These are phyloP conservation scores for Phalera bucephala DNA, from an alignment of 2,888 invertebrate genomes.

Conservation along the genomic window DNA sequence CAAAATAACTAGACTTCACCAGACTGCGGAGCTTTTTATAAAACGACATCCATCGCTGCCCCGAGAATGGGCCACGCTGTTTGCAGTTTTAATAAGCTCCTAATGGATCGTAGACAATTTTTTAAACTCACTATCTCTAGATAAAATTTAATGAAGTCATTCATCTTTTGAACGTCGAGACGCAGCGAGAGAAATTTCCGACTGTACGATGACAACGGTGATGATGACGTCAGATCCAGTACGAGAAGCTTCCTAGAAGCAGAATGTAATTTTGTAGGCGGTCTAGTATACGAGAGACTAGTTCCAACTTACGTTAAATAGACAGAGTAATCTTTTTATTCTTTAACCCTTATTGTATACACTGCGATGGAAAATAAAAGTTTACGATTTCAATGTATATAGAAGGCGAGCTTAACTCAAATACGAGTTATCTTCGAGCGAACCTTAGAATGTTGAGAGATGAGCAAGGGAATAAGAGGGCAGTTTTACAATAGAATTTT, in stretches of 20 bases:
- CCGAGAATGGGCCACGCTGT: constrained; percentile 17
- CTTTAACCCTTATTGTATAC: too few species aligned
- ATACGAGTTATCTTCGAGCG: too few species aligned
- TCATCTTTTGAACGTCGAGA: constrained; percentile 5
- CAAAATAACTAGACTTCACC: constrained; percentile 35
- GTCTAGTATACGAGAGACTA: constrained; percentile 6
- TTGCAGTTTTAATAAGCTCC: constrained; percentile 39
- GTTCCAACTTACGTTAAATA: too few species aligned
- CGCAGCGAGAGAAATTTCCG: not conserved
- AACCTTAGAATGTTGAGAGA: too few species aligned
- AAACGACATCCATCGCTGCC: constrained; percentile 18
- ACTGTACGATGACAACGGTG: not conserved
- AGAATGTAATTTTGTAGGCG: not conserved
- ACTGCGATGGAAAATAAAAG: too few species aligned
- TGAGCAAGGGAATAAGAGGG: too few species aligned
- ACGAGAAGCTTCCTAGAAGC: not conserved
- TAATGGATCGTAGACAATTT: constrained; percentile 32
- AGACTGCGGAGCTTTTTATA: constrained; percentile 29
- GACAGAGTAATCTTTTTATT: too few species aligned
- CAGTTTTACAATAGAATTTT: too few species aligned
- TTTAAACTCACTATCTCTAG: constrained; percentile 9
- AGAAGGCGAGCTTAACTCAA: too few species aligned
- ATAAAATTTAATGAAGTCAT: constrained; percentile 12
- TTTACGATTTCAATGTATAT: too few species aligned
- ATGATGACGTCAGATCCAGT: constrained; percentile 1